Percentiles rank a stretch among this genome's conserved stretches.
These are phyloP conservation scores for Petrophora chlorosata DNA, from an alignment of 2,888 invertebrate genomes.

Conservation along the genomic window DNA sequence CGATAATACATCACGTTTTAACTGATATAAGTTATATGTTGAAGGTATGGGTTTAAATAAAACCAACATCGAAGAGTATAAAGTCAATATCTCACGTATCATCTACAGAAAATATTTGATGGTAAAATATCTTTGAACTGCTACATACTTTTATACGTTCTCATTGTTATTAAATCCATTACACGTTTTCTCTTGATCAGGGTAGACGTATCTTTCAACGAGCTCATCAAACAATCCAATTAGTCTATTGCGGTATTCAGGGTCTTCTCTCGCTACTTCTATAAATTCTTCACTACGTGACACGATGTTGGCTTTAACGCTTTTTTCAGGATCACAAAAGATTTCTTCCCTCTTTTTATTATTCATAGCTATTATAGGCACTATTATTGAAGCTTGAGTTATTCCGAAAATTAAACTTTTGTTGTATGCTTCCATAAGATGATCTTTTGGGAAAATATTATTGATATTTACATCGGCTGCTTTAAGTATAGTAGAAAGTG, in stretches of 20 bases:
- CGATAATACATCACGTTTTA: not conserved
- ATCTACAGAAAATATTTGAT: no score
- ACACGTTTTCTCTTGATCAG: not conserved
- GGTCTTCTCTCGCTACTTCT: slow-evolving; percentile 53
- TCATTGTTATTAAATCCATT: not conserved
- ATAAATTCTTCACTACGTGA: slow-evolving; percentile 64
- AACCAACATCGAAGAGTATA: no score
- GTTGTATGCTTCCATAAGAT: slow-evolving; percentile 51
- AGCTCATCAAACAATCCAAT: slow-evolving; percentile 83
- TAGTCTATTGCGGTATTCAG: slow-evolving; percentile 65
- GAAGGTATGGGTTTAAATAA: not conserved
- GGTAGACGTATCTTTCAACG: slow-evolving; percentile 69
- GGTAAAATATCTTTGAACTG: no score
- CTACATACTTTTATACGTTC: no score
- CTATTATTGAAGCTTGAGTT: slow-evolving; percentile 66
- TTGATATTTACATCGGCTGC: slow-evolving; percentile 49
- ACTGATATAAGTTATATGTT: no score
- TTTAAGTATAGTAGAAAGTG: slow-evolving; percentile 68
- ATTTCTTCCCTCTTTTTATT: slow-evolving; percentile 50
- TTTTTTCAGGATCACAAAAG: slow-evolving; percentile 53
- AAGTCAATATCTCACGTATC: no score
- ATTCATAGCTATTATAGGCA: slow-evolving; percentile 60
- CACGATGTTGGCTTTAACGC: slow-evolving; percentile 49
- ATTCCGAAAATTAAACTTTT: slow-evolving; percentile 64
- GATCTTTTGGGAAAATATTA: slow-evolving; percentile 47